Evolutionary conservation across 37 sponge, comb jelly and placozoan species (phyloP).

Genomic region (Ephydatia muelleri): DNA sequence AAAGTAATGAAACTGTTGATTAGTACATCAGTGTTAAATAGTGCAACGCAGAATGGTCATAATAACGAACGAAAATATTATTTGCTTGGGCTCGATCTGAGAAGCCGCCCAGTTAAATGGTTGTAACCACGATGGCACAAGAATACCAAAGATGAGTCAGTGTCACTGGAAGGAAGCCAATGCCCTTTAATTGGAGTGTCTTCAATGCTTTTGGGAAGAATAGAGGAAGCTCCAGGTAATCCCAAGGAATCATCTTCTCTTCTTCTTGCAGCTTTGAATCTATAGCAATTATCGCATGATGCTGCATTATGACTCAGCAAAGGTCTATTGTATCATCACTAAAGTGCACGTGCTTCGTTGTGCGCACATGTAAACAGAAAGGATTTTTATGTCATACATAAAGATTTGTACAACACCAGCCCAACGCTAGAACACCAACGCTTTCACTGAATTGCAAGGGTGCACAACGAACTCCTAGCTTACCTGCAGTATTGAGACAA

Average conservation of each 20-base stretch:
- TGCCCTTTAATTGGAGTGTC: background rate
- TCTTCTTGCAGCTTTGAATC: background rate
- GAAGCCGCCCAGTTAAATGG: slow-evolving; percentile 45
- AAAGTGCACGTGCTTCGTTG: background rate
- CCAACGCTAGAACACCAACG: background rate
- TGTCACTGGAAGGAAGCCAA: background rate
- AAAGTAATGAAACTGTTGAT: too few species aligned
- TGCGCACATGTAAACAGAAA: too few species aligned
- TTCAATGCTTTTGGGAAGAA: background rate
- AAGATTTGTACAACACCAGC: background rate
- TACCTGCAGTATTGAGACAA: slow-evolving; percentile 64
- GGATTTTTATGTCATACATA: too few species aligned
- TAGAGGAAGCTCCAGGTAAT: background rate
- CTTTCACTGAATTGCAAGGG: background rate
- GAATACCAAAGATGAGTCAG: slow-evolving; percentile 37
- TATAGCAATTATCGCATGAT: too few species aligned
- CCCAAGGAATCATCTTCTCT: background rate
- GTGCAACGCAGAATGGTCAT: too few species aligned
- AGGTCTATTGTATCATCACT: too few species aligned
- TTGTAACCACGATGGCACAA: slow-evolving; percentile 66
- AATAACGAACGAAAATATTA: background rate
- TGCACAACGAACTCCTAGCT: background rate
- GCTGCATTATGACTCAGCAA: background rate
- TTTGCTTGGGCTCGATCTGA: background rate
- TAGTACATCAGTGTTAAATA: too few species aligned